Evolutionary conservation across 2,113 vertebrate genomes (phyloP).

Genomic region (Pardalotus punctatus): DNA sequence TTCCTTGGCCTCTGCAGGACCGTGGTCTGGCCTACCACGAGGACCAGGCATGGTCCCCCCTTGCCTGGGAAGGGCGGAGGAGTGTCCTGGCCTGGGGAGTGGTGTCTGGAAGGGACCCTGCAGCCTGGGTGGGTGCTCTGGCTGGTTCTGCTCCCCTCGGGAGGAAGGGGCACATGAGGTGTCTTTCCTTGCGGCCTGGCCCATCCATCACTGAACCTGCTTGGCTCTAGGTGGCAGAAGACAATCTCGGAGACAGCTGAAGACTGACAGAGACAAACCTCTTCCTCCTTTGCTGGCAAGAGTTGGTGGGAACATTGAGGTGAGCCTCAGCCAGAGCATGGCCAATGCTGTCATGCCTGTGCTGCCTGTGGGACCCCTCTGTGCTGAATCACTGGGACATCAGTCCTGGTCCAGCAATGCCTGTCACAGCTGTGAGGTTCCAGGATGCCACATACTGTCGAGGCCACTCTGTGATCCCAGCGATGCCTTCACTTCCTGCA

Average conservation of each 20-base stretch:
- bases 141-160: rapidly evolving
- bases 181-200: not conserved
- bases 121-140: not conserved
- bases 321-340: not conserved
- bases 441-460: rapidly evolving
- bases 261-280: slow-evolving; percentile 93
- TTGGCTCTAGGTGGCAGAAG: slow-evolving; percentile 84
- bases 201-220: not conserved
- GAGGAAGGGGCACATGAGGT: not conserved
- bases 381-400: rapidly evolving
- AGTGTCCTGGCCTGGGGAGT: too few species aligned
- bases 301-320: slow-evolving; percentile 96
- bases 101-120: not conserved
- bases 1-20: not conserved
- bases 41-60: not conserved
- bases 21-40: not conserved
- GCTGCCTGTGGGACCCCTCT: rapidly evolving
- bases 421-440: not conserved
- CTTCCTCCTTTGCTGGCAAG: slow-evolving; percentile 92
- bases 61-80: not conserved
- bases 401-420: not conserved
- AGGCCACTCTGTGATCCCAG: not conserved
- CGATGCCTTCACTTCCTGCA: not conserved
- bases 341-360: rapidly evolving
- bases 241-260: slow-evolving; percentile 93